These are phyloP conservation scores for Amyelois transitella DNA, from an alignment of 1,140 invertebrate species.

Conservation along the genomic window DNA sequence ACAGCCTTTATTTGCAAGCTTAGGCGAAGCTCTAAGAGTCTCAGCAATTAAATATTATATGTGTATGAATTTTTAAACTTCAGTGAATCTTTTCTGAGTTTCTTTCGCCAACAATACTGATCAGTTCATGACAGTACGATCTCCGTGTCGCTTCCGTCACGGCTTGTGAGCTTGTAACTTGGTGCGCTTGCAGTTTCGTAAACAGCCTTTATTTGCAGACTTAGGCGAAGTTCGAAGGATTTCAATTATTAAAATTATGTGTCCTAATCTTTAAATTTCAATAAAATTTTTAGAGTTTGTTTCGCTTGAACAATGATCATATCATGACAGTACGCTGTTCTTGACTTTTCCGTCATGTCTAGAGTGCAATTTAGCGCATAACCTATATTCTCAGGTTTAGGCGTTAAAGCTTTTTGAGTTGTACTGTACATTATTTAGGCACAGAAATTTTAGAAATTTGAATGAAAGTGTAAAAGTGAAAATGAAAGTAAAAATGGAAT, in stretches of 20 bases:
- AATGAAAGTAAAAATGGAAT: no score
- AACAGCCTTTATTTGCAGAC: conserved; percentile 3
- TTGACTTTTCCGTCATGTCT: conserved; percentile 49
- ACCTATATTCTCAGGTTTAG: not conserved
- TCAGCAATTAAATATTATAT: not conserved
- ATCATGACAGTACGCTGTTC: conserved; percentile 39
- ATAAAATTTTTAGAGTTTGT: no score
- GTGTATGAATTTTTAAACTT: not conserved
- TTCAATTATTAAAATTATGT: not conserved
- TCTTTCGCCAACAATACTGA: conserved; percentile 56
- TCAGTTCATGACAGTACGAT: conserved; percentile 48
- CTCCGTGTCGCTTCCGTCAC: conserved; percentile 44
- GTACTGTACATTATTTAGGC: no score
- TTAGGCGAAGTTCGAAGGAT: not conserved
- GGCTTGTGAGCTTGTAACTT: conserved; percentile 52
- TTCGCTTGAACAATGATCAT: conserved; percentile 59
- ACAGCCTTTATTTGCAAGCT: conserved; percentile 3
- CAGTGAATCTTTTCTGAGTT: no score
- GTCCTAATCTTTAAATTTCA: not conserved
- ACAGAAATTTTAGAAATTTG: no score
- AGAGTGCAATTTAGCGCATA: conserved; percentile 34
- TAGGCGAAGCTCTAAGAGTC: not conserved
- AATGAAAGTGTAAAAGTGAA: no score
- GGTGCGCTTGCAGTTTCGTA: conserved; percentile 29
- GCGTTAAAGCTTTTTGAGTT: no score